phyloP scores from a whole-genome alignment of 2,113 vertebrate species.

The Coptodon rendalli region DNA sequence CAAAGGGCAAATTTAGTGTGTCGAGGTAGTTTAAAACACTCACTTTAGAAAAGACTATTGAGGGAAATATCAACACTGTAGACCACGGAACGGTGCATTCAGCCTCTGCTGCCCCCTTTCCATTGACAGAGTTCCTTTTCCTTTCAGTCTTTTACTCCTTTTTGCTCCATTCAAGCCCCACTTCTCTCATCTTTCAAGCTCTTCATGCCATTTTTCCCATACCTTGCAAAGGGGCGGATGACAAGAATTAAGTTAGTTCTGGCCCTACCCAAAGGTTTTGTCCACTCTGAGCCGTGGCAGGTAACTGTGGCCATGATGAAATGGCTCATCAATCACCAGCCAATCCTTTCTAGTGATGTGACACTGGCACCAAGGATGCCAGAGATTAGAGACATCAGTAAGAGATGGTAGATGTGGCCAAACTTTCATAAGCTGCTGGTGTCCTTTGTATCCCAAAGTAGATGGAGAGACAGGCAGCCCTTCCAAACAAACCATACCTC shows the following conservation, averaged over 20 bases:
- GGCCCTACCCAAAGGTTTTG: conserved; percentile 71
- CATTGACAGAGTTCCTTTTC: conserved; percentile 76
- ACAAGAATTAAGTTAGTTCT: conserved; percentile 84
- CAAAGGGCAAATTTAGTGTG: conserved; percentile 81
- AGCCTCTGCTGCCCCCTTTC: conserved; percentile 72
- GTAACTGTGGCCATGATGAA: conserved; percentile 67
- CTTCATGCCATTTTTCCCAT: conserved; percentile 76
- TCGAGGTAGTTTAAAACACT: conserved; percentile 77
- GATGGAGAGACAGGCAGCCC: background rate
- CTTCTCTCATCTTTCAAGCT: conserved; percentile 77
- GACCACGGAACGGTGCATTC: conserved; percentile 78
- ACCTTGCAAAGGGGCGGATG: conserved; percentile 79
- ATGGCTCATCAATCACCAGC: conserved; percentile 71
- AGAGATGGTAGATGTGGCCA: background rate
- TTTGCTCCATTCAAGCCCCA: conserved; percentile 69
- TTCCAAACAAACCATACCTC: background rate
- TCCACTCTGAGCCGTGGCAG: conserved; percentile 65
- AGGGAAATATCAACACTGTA: conserved; percentile 77
- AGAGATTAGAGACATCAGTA: background rate
- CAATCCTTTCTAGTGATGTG: conserved; percentile 35
- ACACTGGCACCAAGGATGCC: background rate
- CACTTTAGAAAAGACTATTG: conserved; percentile 78
- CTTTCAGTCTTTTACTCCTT: conserved; percentile 76
- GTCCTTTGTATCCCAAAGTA: background rate
- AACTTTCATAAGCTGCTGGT: background rate